phyloP scores from a whole-genome alignment of 2,888 invertebrate species.

The Hololepta plana region DNA sequence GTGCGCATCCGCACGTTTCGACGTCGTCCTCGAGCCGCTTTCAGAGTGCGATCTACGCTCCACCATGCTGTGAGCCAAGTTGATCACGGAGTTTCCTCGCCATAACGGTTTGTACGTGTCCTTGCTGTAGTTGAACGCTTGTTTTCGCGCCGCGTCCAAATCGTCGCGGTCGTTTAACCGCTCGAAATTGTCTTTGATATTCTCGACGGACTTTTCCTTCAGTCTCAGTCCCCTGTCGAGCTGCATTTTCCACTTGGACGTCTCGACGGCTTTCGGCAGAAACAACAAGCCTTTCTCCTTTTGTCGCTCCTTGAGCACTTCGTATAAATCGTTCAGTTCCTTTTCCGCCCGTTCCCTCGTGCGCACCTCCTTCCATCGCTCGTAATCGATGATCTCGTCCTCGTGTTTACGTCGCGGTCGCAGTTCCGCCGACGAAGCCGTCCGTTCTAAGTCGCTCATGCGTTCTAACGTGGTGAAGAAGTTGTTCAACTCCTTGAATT shows the following conservation, averaged over 20 bases:
- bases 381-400: conserved; percentile 71
- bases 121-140: conserved; percentile 30
- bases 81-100: conserved; percentile 67
- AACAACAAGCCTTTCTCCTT: conserved; percentile 71
- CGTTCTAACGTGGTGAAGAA: conserved; percentile 76
- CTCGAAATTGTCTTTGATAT: conserved; percentile 61
- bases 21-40: conserved; percentile 21
- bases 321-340: conserved; percentile 59
- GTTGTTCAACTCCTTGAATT: conserved; percentile 68
- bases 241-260: conserved; percentile 58
- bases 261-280: conserved; percentile 53
- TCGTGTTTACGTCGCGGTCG: conserved; percentile 54
- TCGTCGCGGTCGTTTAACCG: conserved; percentile 35
- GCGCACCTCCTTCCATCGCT: conserved; percentile 69
- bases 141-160: conserved; percentile 28
- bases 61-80: conserved; percentile 55
- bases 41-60: conserved; percentile 31
- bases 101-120: conserved; percentile 67
- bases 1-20: too few species aligned
- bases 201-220: conserved; percentile 76
- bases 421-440: conserved; percentile 50
- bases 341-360: conserved; percentile 64
- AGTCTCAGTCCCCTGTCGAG: conserved; percentile 58
- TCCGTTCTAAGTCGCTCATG: conserved; percentile 63
- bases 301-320: conserved; percentile 59